Evolutionary conservation across 2,888 invertebrate species (phyloP).

Genomic region (Tetanocera ferruginea): DNA sequence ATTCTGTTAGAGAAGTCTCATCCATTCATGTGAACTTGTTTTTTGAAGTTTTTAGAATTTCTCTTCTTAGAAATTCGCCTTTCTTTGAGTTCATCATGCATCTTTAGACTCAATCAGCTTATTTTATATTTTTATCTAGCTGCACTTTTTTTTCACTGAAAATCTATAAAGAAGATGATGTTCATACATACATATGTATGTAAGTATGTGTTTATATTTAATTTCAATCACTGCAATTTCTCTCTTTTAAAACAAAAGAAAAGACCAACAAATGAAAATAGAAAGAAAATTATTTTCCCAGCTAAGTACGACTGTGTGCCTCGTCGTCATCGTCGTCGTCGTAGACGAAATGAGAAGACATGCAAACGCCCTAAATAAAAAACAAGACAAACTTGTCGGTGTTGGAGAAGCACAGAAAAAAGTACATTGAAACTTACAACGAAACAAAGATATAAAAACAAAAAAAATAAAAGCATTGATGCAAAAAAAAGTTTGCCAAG

Average conservation of each 20-base stretch:
- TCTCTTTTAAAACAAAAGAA: not conserved
- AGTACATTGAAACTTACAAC: not conserved
- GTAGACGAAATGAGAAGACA: not conserved
- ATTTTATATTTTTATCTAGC: not conserved
- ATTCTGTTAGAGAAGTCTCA: too few relatives aligned
- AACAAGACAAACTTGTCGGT: conserved; percentile 22
- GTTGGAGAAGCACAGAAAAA: not conserved
- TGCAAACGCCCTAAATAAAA: conserved; percentile 36
- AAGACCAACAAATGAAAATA: not conserved
- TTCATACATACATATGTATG: too few relatives aligned
- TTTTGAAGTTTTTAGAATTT: too few relatives aligned
- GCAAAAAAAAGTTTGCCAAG: conserved; percentile 4
- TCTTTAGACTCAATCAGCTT: not conserved
- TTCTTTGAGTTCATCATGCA: too few relatives aligned
- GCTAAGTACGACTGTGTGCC: not conserved
- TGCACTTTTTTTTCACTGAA: not conserved
- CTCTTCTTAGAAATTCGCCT: too few relatives aligned
- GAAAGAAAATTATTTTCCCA: conserved; percentile 25
- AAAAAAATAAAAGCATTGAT: conserved; percentile 1
- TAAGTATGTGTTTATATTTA: too few relatives aligned
- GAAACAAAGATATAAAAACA: not conserved
- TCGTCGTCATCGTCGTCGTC: too few relatives aligned
- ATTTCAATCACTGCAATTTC: conserved; percentile 2
- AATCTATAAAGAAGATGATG: not conserved
- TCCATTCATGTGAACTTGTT: too few relatives aligned